These are phyloP conservation scores for Calephelis virginiensis DNA, from an alignment of 1,140 invertebrate species.

Conservation along the genomic window DNA sequence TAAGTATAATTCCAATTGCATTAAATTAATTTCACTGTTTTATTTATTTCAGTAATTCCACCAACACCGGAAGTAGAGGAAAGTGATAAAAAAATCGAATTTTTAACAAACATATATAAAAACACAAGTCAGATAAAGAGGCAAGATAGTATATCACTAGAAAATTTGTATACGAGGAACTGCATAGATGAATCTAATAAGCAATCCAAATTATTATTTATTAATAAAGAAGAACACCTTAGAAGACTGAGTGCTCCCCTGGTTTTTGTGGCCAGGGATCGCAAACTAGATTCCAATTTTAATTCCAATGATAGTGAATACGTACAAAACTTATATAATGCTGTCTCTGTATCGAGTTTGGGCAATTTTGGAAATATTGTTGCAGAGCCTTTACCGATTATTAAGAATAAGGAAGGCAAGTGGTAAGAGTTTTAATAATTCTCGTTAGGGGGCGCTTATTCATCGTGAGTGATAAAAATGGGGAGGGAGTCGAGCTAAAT, in stretches of 20 bases:
- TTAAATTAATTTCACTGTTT: too few species aligned
- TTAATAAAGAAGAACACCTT: slow-evolving; percentile 56
- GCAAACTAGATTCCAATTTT: slow-evolving; percentile 49
- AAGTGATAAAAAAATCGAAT: slow-evolving; percentile 47
- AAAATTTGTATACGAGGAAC: slow-evolving; percentile 52
- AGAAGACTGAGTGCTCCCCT: slow-evolving; percentile 67
- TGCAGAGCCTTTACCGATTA: slow-evolving; percentile 65
- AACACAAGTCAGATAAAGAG: slow-evolving; percentile 29
- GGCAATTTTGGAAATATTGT: slow-evolving; percentile 64
- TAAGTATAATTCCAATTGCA: too few species aligned
- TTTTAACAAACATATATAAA: slow-evolving; percentile 37
- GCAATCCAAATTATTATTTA: slow-evolving; percentile 49
- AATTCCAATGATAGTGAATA: slow-evolving; percentile 62
- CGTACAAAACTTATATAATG: slow-evolving; percentile 65
- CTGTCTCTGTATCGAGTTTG: slow-evolving; percentile 63
- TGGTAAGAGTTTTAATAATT: slow-evolving; percentile 46
- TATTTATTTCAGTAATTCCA: slow-evolving; percentile 57
- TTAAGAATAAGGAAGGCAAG: slow-evolving; percentile 73
- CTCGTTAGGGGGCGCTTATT: neutral
- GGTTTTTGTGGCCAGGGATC: slow-evolving; percentile 57
- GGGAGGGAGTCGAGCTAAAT: too few species aligned
- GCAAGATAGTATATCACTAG: slow-evolving; percentile 43
- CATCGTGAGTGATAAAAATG: too few species aligned
- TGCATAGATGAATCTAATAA: slow-evolving; percentile 38
- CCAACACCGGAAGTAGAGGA: slow-evolving; percentile 55